phyloP scores from a whole-genome alignment of 1,140 invertebrate genomes.

The Pectinophora gossypiella region DNA sequence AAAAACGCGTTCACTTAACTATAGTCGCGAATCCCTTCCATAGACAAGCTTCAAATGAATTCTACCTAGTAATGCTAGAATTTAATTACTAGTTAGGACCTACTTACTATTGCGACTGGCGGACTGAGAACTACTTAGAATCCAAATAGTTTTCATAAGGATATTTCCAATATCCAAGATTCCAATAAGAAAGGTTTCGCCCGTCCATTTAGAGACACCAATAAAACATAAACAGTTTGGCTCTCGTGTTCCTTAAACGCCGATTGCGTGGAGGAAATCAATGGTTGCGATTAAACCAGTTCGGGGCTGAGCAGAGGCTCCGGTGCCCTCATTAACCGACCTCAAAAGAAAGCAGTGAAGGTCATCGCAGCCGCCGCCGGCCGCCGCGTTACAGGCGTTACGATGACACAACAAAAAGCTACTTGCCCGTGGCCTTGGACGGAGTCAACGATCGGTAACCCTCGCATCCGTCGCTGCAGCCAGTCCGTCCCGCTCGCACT shows the following conservation, averaged over 20 bases:
- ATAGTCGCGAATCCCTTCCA: no score
- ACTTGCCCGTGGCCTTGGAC: slow-evolving; percentile 59
- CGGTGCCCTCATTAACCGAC: slow-evolving; percentile 27
- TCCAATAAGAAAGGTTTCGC: not conserved
- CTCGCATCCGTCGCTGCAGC: slow-evolving; percentile 61
- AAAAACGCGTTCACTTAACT: no score
- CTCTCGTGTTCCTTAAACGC: no score
- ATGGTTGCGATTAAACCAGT: not conserved
- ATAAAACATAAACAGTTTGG: not conserved
- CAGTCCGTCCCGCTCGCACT: slow-evolving; percentile 32
- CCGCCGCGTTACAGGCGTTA: slow-evolving; percentile 50
- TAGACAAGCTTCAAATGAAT: no score
- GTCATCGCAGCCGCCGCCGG: no score
- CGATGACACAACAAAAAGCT: slow-evolving; percentile 58
- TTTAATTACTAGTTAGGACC: not conserved
- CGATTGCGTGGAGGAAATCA: not conserved
- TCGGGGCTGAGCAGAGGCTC: not conserved
- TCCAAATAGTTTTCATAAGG: no score
- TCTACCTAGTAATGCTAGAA: no score
- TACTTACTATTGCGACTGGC: not conserved
- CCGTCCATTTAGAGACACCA: not conserved
- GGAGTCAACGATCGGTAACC: slow-evolving; percentile 67
- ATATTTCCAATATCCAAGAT: no score
- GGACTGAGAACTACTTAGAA: not conserved
- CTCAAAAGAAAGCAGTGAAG: slow-evolving; percentile 68